A percentile compares a stretch with the other conserved stretches of the same genome.
Conservation (phyloP, 2,888 invertebrate genomes). For the Pammene aurita region DNA sequence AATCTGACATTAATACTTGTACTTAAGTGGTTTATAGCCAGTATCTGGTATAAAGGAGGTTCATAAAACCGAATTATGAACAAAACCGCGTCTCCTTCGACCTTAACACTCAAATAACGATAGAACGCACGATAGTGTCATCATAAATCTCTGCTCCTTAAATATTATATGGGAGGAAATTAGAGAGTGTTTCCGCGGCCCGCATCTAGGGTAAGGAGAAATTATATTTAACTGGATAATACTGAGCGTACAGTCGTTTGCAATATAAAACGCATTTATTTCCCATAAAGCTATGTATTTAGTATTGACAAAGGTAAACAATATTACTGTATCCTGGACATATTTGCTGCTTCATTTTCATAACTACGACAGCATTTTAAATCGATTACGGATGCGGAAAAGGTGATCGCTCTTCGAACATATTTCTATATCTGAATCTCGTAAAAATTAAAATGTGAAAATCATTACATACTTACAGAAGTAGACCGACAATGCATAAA, state of each 20-base stretch:
- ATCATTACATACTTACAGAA: too few species aligned
- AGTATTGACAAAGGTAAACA: background rate
- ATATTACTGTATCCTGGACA: background rate
- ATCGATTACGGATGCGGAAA: background rate
- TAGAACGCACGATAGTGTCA: conserved; percentile 59
- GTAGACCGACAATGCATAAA: conserved; percentile 6
- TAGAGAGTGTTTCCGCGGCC: conserved; percentile 70
- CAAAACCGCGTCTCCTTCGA: conserved; percentile 42
- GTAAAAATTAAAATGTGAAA: too few species aligned
- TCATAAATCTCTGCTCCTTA: conserved; percentile 66
- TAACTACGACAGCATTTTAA: background rate
- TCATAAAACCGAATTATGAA: conserved; percentile 45
- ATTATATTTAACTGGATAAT: conserved; percentile 52
- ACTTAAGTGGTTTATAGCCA: conserved; percentile 45
- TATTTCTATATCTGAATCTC: too few species aligned
- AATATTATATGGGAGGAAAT: conserved; percentile 67
- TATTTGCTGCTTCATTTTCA: background rate
- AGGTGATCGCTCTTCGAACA: too few species aligned
- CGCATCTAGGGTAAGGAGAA: conserved; percentile 69
- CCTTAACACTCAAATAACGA: conserved; percentile 54
- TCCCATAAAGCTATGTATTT: conserved; percentile 1
- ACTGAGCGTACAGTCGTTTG: conserved; percentile 36
- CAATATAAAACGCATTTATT: conserved; percentile 15
- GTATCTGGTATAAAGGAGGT: conserved; percentile 47
- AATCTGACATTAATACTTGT: conserved; percentile 47